Evolutionary conservation across 2,113 vertebrate species (phyloP).

Genomic region (Odocoileus hemionus): DNA sequence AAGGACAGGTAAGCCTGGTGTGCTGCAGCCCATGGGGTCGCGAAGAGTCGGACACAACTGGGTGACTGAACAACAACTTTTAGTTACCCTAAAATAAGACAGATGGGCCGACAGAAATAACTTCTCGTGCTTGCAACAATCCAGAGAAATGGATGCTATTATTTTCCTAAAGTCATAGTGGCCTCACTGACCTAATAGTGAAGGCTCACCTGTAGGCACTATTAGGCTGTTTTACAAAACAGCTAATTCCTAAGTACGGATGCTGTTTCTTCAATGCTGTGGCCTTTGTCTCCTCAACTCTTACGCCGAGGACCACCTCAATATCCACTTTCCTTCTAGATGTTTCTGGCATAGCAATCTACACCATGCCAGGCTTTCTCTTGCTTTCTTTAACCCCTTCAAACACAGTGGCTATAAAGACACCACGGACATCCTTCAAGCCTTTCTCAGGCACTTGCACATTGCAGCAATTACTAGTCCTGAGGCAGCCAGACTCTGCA

Average conservation of each 20-base stretch:
- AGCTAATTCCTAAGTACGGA: fast-evolving
- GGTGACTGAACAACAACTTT: not conserved
- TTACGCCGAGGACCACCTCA: not conserved
- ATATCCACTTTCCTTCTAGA: not conserved
- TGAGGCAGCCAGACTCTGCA: fast-evolving
- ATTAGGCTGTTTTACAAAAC: fast-evolving
- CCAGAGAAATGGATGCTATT: not conserved
- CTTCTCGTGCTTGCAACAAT: not conserved
- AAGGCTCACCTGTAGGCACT: fast-evolving
- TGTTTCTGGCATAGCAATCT: not conserved
- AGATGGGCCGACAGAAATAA: not conserved
- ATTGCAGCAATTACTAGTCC: fast-evolving
- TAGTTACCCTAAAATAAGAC: not conserved
- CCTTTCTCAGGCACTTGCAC: not conserved
- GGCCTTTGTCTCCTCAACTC: not conserved
- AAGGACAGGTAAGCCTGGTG: not conserved
- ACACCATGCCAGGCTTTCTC: not conserved
- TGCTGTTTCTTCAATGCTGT: fast-evolving
- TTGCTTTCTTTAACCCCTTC: not conserved
- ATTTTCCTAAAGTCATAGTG: fast-evolving
- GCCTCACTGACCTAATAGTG: not conserved
- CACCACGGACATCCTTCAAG: fast-evolving
- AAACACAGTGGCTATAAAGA: fast-evolving
- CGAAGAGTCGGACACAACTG: not conserved
- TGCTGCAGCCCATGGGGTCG: not conserved